Conservation (phyloP, 1,140 invertebrate genomes). For the Bathynomus jamesi region DNA sequence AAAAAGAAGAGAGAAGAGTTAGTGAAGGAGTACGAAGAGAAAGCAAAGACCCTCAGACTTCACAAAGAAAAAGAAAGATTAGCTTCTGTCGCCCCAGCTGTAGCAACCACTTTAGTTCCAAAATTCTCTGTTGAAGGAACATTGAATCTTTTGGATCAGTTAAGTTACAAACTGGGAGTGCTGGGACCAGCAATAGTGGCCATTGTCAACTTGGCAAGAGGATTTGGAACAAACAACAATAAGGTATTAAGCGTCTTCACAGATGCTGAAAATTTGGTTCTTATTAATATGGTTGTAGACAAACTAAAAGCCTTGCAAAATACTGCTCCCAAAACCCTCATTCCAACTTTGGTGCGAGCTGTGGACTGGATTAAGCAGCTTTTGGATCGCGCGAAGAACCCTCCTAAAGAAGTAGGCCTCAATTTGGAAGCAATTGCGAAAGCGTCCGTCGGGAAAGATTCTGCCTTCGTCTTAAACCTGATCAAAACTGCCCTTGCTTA, state of each 20-base stretch:
- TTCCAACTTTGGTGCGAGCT: not conserved
- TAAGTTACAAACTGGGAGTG: not conserved
- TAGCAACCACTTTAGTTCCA: not conserved
- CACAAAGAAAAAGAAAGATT: not conserved
- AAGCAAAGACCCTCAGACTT: too few species aligned
- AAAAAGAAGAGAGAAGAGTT: not conserved
- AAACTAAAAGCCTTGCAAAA: not conserved
- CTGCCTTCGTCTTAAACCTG: not conserved
- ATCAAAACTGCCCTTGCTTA: not conserved
- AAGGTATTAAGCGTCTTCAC: not conserved
- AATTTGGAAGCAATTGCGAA: not conserved
- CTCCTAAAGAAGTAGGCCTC: not conserved
- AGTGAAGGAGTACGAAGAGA: not conserved
- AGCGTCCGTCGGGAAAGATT: not conserved
- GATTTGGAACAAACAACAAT: not conserved
- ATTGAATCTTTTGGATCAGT: not conserved
- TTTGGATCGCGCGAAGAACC: not conserved
- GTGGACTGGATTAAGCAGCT: not conserved
- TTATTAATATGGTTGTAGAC: not conserved
- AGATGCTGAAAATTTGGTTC: not conserved
- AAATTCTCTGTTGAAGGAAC: not conserved
- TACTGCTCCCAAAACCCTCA: not conserved
- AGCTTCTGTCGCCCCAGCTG: not conserved
- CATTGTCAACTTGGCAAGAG: not conserved
- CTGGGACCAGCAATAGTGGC: not conserved